Conservation (phyloP, 2,888 invertebrate species). For the Tolmerus cingulatus region DNA sequence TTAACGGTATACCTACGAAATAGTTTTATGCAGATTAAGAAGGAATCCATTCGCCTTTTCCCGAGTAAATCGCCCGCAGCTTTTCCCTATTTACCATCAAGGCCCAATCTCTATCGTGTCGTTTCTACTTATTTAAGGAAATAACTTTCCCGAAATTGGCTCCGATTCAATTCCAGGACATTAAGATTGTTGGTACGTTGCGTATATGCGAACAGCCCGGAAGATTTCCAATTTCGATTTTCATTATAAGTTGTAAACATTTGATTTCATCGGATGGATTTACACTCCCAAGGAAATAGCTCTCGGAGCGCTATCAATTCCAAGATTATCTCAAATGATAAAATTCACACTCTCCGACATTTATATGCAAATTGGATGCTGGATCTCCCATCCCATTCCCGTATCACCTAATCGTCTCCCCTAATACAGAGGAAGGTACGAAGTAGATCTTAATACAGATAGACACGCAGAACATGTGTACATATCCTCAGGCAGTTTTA, state of each 20-base stretch:
- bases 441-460: not conserved
- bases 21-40: slow-evolving; percentile 41
- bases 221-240: slow-evolving; percentile 4
- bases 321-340: not conserved
- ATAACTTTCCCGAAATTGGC: slow-evolving; percentile 11
- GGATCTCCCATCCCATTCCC: not conserved
- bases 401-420: not conserved
- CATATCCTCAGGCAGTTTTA: not conserved
- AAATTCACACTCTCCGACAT: not conserved
- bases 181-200: slow-evolving; percentile 18
- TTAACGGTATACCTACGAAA: slow-evolving; percentile 13
- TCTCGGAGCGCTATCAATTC: not conserved
- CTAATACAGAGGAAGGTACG: not conserved
- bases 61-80: slow-evolving; percentile 4
- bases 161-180: slow-evolving; percentile 15
- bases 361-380: not conserved
- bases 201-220: not conserved
- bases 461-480: not conserved
- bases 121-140: slow-evolving; percentile 4
- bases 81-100: not conserved
- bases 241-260: not conserved
- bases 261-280: not conserved
- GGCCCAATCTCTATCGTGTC: not conserved
- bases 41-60: slow-evolving; percentile 24
- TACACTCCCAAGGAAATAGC: not conserved